Base-by-base conservation (phyloP, 2,888 invertebrate species). In the Luperina nickerlii region DNA sequence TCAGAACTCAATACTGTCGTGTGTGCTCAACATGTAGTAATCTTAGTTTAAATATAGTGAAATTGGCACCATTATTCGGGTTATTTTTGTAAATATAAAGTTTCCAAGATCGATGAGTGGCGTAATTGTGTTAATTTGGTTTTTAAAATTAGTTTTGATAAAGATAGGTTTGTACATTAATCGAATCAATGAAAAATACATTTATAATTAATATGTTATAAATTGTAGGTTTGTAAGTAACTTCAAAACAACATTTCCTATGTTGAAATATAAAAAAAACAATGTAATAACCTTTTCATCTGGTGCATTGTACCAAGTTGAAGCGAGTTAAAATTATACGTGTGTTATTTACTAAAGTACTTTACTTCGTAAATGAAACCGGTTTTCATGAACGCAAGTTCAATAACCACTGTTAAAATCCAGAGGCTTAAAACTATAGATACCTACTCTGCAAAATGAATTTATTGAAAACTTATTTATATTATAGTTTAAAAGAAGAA, bases 301-400 rank as follows among this genome's bases (percentile, higher is more conserved):
- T 27, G 60, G 8, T 71, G 51, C 54, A 62, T 60, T 60, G 15
- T 15, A 68, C 24, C 18, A 57, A 45, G 51, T 51, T n/a, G 9
- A 15, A 57, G 0, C 78, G 38, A 68, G 48, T 62, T n/a, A 65
- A 68, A 42, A 42, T 65, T 18, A 45, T 18, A 38, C 20, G 45
- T 48, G 7, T 51, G 62, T 42, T 48, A 27, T 48, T 68, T 38
- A 38, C 38, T 5, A 32, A 32, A 32, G 32, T 32, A 32, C 32
- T 32, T 32, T 62, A 63, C 71, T 65, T 45, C 15, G n/a, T 66
- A 66, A 77, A 38, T 60, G 1, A 65, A 75, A 84, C 84, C 69
- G 73, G 72, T 84, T 84, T 54, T n/a, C 62, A 60, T 57, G 54
- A 57, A 5, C 65, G 4, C 13, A 66, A 66, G 75, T 69, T 84